phyloP scores from a whole-genome alignment of 2,888 invertebrate species.

The Synanthedon andrenaeformis region DNA sequence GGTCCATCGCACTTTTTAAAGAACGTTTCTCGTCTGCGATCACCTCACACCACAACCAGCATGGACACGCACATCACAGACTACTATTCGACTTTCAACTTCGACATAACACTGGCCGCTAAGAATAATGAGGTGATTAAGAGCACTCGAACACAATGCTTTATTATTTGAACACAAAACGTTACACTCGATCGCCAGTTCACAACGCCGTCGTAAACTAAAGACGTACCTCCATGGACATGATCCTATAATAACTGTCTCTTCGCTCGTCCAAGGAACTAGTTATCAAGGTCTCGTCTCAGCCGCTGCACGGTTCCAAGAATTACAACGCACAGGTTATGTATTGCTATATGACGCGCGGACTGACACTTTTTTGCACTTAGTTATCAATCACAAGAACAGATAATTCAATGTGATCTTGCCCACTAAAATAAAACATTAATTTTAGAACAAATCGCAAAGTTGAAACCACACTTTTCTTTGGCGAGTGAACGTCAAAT shows the following conservation, averaged over 20 bases:
- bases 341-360: conserved; percentile 16
- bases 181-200: conserved; percentile 37
- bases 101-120: conserved; percentile 38
- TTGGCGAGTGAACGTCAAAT: conserved; percentile 32
- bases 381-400: background rate
- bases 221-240: conserved; percentile 66
- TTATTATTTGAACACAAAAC: conserved; percentile 16
- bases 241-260: conserved; percentile 67
- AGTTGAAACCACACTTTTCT: background rate
- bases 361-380: conserved; percentile 20
- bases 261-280: conserved; percentile 64
- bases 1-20: conserved; percentile 54
- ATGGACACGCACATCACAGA: conserved; percentile 38
- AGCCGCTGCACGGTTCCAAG: conserved; percentile 58
- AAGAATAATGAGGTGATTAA: conserved; percentile 2
- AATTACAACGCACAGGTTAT: conserved; percentile 51
- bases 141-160: conserved; percentile 22
- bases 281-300: conserved; percentile 70
- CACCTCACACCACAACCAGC: conserved; percentile 48
- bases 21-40: conserved; percentile 37
- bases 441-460: conserved; percentile 7
- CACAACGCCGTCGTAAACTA: conserved; percentile 50
- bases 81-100: conserved; percentile 22
- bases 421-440: conserved; percentile 11
- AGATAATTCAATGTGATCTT: too few relatives aligned